These are phyloP conservation scores for Lysandra coridon DNA, from an alignment of 2,888 invertebrate species.

Conservation along the genomic window DNA sequence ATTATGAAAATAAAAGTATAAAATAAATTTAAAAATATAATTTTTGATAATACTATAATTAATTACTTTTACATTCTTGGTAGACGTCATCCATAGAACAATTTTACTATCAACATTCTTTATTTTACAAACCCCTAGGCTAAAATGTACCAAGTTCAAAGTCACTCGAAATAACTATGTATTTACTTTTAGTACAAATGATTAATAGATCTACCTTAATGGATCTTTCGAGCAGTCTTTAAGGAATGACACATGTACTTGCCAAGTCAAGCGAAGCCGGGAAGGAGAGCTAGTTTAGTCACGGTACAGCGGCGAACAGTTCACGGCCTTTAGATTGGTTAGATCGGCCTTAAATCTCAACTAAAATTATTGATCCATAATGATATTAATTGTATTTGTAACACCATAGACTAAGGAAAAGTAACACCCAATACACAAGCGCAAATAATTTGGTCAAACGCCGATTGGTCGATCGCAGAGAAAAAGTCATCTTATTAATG, in stretches of 20 bases:
- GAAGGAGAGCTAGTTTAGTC: background rate
- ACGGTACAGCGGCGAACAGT: slow-evolving; percentile 33
- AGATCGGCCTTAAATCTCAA: slow-evolving; percentile 30
- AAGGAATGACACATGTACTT: background rate
- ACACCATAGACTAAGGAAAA: too few species aligned
- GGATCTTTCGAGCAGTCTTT: background rate
- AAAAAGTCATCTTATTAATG: too few species aligned
- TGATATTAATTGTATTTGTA: background rate
- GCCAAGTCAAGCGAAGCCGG: slow-evolving; percentile 19
- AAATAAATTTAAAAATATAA: background rate
- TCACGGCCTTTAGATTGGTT: slow-evolving; percentile 36
- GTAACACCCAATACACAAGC: background rate
- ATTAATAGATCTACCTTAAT: slow-evolving; percentile 4
- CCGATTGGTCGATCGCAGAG: too few species aligned
- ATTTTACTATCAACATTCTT: background rate
- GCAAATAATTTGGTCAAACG: background rate
- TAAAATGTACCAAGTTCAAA: background rate
- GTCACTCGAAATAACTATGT: background rate
- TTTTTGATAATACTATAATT: background rate
- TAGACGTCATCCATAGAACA: background rate
- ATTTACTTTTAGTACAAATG: background rate
- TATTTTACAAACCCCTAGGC: background rate
- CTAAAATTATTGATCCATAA: background rate
- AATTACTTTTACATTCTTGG: background rate
- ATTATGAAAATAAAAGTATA: background rate